Conservation (phyloP, 2,113 vertebrate genomes). For the Pelvicachromis taeniatus region DNA sequence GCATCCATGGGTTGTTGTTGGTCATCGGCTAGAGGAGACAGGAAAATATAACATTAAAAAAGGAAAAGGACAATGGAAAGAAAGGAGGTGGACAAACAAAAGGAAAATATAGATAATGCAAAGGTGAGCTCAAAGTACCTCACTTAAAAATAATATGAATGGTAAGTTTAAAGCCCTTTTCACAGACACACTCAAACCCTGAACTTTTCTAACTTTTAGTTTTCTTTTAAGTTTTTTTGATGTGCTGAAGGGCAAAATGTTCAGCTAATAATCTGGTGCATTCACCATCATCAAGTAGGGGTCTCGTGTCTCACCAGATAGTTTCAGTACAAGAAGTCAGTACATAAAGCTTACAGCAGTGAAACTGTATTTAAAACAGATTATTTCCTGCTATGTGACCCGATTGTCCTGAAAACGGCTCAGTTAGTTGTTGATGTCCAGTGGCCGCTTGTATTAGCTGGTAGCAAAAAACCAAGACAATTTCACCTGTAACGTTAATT, state of each 20-base stretch:
- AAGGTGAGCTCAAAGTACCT: too few relatives aligned
- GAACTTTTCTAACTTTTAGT: not conserved
- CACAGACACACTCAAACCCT: not conserved
- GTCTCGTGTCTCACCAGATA: not conserved
- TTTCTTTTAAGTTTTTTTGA: not conserved
- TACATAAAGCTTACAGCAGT: not conserved
- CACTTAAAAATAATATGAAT: not conserved
- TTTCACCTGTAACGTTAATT: too few relatives aligned
- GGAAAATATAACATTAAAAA: not conserved
- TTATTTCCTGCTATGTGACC: not conserved
- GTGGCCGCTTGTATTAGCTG: not conserved
- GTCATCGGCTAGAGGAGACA: conserved; percentile 76
- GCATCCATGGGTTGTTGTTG: conserved; percentile 98
- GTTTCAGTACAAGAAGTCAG: not conserved
- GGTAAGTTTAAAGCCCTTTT: not conserved
- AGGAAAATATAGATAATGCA: not conserved
- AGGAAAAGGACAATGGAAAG: too few relatives aligned
- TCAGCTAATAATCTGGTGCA: not conserved
- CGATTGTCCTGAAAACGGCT: not conserved
- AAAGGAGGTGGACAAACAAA: not conserved
- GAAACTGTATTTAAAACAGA: not conserved
- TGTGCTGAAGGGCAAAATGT: accelerated
- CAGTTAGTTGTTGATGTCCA: not conserved
- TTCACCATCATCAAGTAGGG: not conserved
- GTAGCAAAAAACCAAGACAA: too few relatives aligned